A percentile compares a stretch with the other conserved stretches of the same genome.
Conservation (phyloP, 92 coral and sea anemone genomes). For the Phenganax marumi region DNA sequence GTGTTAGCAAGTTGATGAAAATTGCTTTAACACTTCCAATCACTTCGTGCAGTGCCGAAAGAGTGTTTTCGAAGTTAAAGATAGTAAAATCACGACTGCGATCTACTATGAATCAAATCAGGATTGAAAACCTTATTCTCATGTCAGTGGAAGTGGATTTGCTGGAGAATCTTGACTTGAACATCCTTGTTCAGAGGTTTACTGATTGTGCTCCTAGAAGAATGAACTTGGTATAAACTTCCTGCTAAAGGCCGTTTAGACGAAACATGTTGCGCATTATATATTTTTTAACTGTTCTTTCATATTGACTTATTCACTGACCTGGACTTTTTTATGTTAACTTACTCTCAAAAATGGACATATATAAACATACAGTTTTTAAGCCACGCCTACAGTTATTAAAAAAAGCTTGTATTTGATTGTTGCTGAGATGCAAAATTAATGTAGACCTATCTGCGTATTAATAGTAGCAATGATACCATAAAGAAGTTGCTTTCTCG, state of each 20-base stretch:
- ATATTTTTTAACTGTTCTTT: background rate
- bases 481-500: too few relatives aligned
- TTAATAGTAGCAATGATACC: too few relatives aligned
- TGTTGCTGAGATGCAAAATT: too few relatives aligned
- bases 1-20: slow-evolving; percentile 5
- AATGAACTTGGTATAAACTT: slow-evolving; percentile 1
- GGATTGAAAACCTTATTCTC: slow-evolving; percentile 2
- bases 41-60: slow-evolving; percentile 11
- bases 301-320: background rate
- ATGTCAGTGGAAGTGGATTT: slow-evolving; percentile 11
- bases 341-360: too few relatives aligned
- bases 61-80: slow-evolving; percentile 14
- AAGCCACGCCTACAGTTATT: too few relatives aligned
- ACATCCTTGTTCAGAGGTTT: slow-evolving; percentile 8
- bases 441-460: too few relatives aligned
- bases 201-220: background rate
- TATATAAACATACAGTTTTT: too few relatives aligned
- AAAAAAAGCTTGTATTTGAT: too few relatives aligned
- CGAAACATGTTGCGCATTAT: background rate
- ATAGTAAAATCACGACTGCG: slow-evolving; percentile 3
- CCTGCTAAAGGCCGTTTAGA: slow-evolving; percentile 1
- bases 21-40: background rate
- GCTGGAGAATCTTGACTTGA: slow-evolving; percentile 8
- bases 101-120: slow-evolving; percentile 9
- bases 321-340: too few relatives aligned